A percentile compares a stretch with the other conserved stretches of the same genome.
phyloP scores from a whole-genome alignment of 2,888 invertebrate genomes.

The Aplocera efformata region DNA sequence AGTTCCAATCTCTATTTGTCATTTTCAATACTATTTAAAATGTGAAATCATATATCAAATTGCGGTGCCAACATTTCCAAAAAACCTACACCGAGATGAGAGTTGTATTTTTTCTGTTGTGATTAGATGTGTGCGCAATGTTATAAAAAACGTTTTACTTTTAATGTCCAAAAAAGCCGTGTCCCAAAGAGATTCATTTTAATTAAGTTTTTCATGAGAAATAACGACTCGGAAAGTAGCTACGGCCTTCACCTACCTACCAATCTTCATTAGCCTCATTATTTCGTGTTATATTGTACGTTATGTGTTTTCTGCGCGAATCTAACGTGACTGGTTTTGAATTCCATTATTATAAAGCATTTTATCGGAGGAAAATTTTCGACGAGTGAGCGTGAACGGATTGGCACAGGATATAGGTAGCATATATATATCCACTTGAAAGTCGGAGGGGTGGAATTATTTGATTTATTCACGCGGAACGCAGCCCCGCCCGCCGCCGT shows the following conservation, averaged over 20 bases:
- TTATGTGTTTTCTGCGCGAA: constrained; percentile 28
- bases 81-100: constrained; percentile 2
- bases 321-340: constrained; percentile 10
- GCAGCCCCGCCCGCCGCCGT: constrained; percentile 31
- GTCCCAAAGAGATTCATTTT: constrained; percentile 68
- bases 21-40: too few relatives aligned
- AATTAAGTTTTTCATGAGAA: constrained; percentile 71
- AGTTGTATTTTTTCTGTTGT: constrained; percentile 23
- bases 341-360: constrained; percentile 8
- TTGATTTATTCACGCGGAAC: constrained; percentile 55
- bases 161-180: constrained; percentile 53
- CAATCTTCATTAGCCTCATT: constrained; percentile 73
- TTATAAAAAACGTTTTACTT: constrained; percentile 46
- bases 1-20: too few relatives aligned
- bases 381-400: constrained; percentile 7
- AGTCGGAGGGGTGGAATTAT: constrained; percentile 33
- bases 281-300: constrained; percentile 55
- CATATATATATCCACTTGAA: constrained; percentile 16
- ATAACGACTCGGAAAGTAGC: constrained; percentile 53
- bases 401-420: constrained; percentile 13
- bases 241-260: constrained; percentile 59
- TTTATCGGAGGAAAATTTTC: constrained; percentile 13
- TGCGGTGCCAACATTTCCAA: neutral
- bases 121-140: constrained; percentile 37
- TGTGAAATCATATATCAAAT: too few relatives aligned